Conservation (phyloP, 2,113 vertebrate species). For the Corythoichthys intestinalis region DNA sequence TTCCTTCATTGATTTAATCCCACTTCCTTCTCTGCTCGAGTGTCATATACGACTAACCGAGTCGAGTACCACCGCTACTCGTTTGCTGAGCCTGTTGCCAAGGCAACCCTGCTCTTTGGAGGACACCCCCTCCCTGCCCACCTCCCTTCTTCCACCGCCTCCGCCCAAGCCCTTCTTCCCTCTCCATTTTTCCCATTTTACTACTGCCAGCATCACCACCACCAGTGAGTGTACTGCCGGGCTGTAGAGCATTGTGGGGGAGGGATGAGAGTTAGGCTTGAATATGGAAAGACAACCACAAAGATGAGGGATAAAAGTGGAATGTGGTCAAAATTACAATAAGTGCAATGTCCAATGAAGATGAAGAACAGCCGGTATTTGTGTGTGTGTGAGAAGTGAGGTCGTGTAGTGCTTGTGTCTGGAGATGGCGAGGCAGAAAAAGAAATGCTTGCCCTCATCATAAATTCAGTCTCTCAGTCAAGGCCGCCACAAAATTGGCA, state of each 20-base stretch:
- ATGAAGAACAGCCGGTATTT: not conserved
- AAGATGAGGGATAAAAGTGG: conserved; percentile 20
- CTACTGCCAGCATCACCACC: conserved; percentile 33
- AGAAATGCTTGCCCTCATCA: conserved; percentile 39
- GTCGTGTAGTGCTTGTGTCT: conserved; percentile 9
- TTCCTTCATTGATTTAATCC: conserved; percentile 59
- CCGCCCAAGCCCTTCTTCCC: conserved; percentile 26
- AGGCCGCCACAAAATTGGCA: conserved; percentile 38
- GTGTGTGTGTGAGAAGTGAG: conserved; percentile 14
- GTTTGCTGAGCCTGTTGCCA: conserved; percentile 64
- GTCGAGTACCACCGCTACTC: conserved; percentile 41
- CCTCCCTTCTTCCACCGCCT: conserved; percentile 26
- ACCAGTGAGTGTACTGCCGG: conserved; percentile 25
- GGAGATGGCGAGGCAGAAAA: conserved; percentile 19
- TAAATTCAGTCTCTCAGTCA: conserved; percentile 40
- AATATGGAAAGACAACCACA: conserved; percentile 34
- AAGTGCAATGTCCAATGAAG: not conserved
- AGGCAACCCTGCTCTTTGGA: conserved; percentile 57
- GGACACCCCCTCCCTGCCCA: conserved; percentile 13
- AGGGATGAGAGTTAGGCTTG: conserved; percentile 26
- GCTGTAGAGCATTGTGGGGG: conserved; percentile 38
- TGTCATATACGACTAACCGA: conserved; percentile 50
- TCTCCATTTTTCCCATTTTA: conserved; percentile 51
- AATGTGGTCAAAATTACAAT: conserved; percentile 24
- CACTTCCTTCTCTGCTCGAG: conserved; percentile 52